Conservation (phyloP, 2,888 invertebrate genomes). For the Craniophora ligustri region DNA sequence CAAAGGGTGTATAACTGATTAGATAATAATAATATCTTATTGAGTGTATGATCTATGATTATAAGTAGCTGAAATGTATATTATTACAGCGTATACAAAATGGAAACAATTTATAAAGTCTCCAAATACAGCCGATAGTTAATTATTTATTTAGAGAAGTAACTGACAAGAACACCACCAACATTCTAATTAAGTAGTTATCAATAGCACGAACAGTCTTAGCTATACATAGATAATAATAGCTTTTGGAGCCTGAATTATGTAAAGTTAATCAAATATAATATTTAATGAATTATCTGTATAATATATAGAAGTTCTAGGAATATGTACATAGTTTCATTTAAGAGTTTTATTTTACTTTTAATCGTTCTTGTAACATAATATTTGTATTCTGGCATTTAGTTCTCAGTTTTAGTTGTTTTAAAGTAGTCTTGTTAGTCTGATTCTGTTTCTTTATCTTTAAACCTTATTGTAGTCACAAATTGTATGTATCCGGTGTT, state of each 20-base stretch:
- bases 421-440: conserved; percentile 14
- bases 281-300: conserved; percentile 5
- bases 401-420: background rate
- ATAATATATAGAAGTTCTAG: conserved; percentile 5
- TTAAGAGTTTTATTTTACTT: conserved; percentile 8
- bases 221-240: background rate
- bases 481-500: conserved; percentile 16
- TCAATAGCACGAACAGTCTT: no score
- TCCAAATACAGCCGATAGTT: background rate
- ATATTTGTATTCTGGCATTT: background rate
- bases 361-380: conserved; percentile 8
- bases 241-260: background rate
- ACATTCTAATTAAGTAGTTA: no score
- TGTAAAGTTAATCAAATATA: conserved; percentile 14
- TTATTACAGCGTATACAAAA: no score
- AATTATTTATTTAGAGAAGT: background rate
- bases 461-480: conserved; percentile 11
- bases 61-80: background rate
- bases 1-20: no score
- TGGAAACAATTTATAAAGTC: background rate
- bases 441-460: conserved; percentile 3
- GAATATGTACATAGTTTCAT: conserved; percentile 9
- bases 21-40: no score
- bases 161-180: background rate
- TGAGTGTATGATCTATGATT: background rate